Evolutionary conservation across 2,113 vertebrate genomes (phyloP).

Genomic region (Hydropotes inermis): DNA sequence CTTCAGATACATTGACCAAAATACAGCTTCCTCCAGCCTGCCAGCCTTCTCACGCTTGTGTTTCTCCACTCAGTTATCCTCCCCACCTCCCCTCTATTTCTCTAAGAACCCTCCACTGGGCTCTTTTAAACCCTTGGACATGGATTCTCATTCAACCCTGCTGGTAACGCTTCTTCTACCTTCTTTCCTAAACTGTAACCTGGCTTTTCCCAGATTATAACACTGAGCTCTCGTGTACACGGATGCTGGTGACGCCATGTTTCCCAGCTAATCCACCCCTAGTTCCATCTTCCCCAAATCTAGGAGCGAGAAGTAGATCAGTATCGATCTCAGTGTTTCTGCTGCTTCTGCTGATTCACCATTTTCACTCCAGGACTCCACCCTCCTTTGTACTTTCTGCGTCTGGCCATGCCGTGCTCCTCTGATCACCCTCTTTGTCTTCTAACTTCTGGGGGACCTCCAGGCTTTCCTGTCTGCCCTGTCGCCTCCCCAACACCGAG

Average conservation of each 20-base stretch:
- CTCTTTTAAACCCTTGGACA: not conserved
- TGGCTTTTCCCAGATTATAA: not conserved
- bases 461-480: not conserved
- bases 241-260: not conserved
- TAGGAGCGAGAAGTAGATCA: not conserved
- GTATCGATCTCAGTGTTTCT: not conserved
- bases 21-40: not conserved
- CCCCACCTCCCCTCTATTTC: not conserved
- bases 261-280: not conserved
- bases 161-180: not conserved
- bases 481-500: not conserved
- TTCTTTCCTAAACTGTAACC: not conserved
- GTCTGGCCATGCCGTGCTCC: not conserved
- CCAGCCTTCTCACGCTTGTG: not conserved
- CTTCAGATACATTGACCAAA: not conserved
- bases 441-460: not conserved
- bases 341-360: not conserved
- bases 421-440: not conserved
- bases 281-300: not conserved
- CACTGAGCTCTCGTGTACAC: not conserved
- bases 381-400: not conserved
- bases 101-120: not conserved
- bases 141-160: not conserved
- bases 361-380: not conserved
- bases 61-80: not conserved